Conservation (phyloP, 2,888 invertebrate genomes). For the Apantesis nais region DNA sequence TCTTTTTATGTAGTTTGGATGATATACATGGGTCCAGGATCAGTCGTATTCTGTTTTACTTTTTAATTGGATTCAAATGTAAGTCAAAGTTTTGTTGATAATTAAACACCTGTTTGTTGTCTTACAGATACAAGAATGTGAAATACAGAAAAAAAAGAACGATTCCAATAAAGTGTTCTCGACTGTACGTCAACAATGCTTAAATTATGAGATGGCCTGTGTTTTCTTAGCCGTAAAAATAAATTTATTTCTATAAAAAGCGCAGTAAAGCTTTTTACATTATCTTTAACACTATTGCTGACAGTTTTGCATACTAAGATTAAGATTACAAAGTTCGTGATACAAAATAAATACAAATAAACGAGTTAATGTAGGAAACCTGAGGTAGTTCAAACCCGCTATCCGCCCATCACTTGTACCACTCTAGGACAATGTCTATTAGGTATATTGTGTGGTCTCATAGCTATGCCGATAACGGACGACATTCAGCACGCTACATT, state of each 20-base stretch:
- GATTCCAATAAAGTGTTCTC: no score
- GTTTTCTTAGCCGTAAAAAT: neutral
- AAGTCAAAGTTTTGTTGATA: neutral
- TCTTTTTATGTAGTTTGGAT: no score
- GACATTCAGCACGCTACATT: slow-evolving; percentile 19
- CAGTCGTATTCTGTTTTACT: neutral
- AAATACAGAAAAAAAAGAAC: no score
- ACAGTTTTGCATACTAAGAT: no score
- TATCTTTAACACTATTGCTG: no score
- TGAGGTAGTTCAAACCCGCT: neutral
- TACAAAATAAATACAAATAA: neutral
- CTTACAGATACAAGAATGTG: no score
- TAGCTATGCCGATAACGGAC: slow-evolving; percentile 7
- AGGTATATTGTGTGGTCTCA: slow-evolving; percentile 8
- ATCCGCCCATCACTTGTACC: slow-evolving; percentile 18
- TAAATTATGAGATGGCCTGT: neutral
- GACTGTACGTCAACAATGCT: no score
- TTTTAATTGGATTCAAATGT: neutral
- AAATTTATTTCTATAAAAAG: neutral
- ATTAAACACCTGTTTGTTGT: no score
- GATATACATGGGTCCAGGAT: no score
- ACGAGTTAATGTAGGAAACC: neutral
- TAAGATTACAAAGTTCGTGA: no score
- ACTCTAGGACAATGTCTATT: slow-evolving; percentile 20
- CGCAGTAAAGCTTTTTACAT: neutral